Evolutionary conservation across 2,888 invertebrate species (phyloP), one percentile per base, ranked within the genome.

Genomic region (Lysandra bellargus): DNA sequence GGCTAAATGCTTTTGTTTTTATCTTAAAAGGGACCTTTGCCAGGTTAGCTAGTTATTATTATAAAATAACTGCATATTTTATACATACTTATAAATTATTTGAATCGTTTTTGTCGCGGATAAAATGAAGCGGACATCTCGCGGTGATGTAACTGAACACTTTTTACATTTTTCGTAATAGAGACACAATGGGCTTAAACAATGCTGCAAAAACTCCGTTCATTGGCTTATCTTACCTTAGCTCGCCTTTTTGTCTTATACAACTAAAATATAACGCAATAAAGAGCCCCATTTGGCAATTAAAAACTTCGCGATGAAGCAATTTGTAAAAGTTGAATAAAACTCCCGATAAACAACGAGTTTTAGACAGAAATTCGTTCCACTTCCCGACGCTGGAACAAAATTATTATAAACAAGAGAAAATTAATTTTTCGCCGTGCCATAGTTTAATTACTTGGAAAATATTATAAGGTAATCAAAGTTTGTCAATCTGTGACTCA

Each of bases 281-380:
- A 74, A 74, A 44, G 44, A n/a, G 44, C 69, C 69, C 9, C 74
- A 74, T 74, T 44, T 74, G 44, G 74, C 44, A 74, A 76, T 76
- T 76, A 76, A 49, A 82, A 82, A 82, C 80, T 82, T 82, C 80
- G 78, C 79, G 81, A 80, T 81, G 80, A 81, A 77, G 80, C 79
- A 80, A 82, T 82, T 82, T 82, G 80, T 82, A 80, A 80, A 82
- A 81, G 80, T 78, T 79, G 79, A 61, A 73, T 73, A 82, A 81
- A 82, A 81, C 79, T 79, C 77, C n/a, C 79, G 80, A 82, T 82
- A 81, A 82, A 82, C 82, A 82, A 81, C 30, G 80, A 82, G 80
- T 82, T 82, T 73, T 74, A 64, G 79, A 81, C 78, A 81, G 57
- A 76, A 76, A 37, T 76, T 76, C 30, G 33, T 33, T 17, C 6